Conservation (phyloP, 23 tunicate species). For the Ciona savignyi region DNA sequence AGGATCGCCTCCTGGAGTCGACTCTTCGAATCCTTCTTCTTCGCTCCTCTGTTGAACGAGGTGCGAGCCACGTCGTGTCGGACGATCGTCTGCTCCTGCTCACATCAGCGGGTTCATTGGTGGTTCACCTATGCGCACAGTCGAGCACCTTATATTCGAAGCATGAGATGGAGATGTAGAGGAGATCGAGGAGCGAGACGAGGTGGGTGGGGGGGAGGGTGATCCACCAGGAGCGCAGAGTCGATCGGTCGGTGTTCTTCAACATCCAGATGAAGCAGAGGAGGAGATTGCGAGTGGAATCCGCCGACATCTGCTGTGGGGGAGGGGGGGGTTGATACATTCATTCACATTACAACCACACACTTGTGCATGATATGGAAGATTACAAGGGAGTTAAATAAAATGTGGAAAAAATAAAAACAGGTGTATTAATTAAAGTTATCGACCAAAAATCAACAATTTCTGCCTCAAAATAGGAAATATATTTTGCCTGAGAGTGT, state of each 20-base stretch:
- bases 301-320: slow-evolving; percentile 34
- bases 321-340: no score
- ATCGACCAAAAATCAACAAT: no score
- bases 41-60: slow-evolving; percentile 20
- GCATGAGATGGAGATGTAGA: slow-evolving; percentile 71
- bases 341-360: no score
- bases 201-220: slow-evolving; percentile 35
- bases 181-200: slow-evolving; percentile 47
- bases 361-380: no score
- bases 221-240: slow-evolving; percentile 49
- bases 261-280: slow-evolving; percentile 71
- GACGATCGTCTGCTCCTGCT: neutral
- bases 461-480: no score
- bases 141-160: slow-evolving; percentile 78
- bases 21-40: slow-evolving; percentile 62
- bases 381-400: neutral
- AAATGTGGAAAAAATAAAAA: neutral
- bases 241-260: slow-evolving; percentile 44
- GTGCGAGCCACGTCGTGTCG: slow-evolving; percentile 15
- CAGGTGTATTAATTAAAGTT: no score
- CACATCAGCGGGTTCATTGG: no score
- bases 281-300: slow-evolving; percentile 58
- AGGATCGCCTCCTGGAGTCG: slow-evolving; percentile 80
- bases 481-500: no score
- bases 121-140: no score